Evolutionary conservation across 2,113 vertebrate genomes (phyloP).

Genomic region (Bambusicola thoracicus): DNA sequence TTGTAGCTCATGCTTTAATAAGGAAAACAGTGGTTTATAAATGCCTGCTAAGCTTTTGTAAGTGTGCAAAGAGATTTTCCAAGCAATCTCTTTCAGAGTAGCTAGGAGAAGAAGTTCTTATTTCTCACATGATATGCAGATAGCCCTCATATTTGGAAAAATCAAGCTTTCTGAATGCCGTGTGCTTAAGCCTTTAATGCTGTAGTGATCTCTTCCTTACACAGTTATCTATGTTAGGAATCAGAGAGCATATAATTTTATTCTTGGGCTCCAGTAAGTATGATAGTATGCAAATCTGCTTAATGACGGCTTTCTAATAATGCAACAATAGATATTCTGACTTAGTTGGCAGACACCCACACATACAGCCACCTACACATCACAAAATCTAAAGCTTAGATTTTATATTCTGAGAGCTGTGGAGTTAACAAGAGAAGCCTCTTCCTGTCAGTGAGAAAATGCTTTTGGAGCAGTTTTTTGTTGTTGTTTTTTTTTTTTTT

Average conservation of each 20-base stretch:
- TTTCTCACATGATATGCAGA: background rate
- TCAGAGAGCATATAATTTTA: background rate
- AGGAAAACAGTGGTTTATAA: background rate
- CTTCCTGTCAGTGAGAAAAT: constrained; percentile 18
- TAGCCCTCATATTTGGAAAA: background rate
- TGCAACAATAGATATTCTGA: constrained; percentile 44
- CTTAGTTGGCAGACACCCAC: constrained; percentile 33
- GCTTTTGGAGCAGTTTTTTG: background rate
- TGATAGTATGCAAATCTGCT: constrained; percentile 8
- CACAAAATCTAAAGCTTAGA: background rate
- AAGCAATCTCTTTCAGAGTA: background rate
- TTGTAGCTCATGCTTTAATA: background rate
- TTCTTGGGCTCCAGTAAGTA: background rate
- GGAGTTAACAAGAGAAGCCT: constrained; percentile 14
- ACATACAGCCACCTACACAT: background rate
- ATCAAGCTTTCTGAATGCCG: background rate
- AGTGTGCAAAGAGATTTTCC: background rate
- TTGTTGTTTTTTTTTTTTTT: background rate
- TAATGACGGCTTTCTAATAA: constrained; percentile 59
- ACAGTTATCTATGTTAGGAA: constrained; percentile 15
- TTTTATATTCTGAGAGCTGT: constrained; percentile 29
- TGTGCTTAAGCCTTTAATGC: background rate
- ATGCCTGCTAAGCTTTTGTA: background rate
- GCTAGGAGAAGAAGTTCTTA: constrained; percentile 1
- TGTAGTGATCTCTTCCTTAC: constrained; percentile 26